Conservation (phyloP, 2,888 invertebrate species). For the Macrophya annulata region DNA sequence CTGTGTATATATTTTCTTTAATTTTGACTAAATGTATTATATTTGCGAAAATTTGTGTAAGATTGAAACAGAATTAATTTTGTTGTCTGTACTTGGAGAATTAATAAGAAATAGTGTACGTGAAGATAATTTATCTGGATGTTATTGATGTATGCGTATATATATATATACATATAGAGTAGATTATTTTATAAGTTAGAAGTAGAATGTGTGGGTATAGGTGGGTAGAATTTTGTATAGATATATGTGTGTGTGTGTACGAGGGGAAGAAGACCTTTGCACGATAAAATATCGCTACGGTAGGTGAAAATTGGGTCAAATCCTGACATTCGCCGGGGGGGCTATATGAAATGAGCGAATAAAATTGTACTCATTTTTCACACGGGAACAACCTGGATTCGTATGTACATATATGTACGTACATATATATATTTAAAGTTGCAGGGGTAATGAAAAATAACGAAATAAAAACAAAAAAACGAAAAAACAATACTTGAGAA, state of each 20-base stretch:
- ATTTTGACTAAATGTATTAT: too few species aligned
- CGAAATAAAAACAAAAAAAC: not conserved
- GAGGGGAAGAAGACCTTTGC: conserved; percentile 9
- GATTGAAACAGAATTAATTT: too few species aligned
- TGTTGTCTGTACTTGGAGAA: too few species aligned
- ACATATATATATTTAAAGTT: not conserved
- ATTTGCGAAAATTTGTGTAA: too few species aligned
- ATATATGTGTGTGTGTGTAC: not conserved
- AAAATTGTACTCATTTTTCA: not conserved
- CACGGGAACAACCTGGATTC: not conserved
- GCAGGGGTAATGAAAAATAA: not conserved
- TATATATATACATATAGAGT: too few species aligned
- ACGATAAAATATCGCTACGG: conserved; percentile 15
- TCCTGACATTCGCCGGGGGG: conserved; percentile 5
- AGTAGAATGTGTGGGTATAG: not conserved
- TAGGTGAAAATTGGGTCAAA: conserved; percentile 31
- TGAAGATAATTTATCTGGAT: too few species aligned
- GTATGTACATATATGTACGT: not conserved
- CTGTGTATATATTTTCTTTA: not conserved
- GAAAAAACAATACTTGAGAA: not conserved
- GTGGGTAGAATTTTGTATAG: not conserved
- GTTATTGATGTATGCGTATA: too few species aligned
- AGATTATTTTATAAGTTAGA: too few species aligned
- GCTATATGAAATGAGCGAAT: not conserved
- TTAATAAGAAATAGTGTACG: too few species aligned